Evolutionary conservation across 92 coral and sea anemone species (phyloP), one percentile per base, ranked within the genome.

Genomic region (Epizoanthus scotinus): DNA sequence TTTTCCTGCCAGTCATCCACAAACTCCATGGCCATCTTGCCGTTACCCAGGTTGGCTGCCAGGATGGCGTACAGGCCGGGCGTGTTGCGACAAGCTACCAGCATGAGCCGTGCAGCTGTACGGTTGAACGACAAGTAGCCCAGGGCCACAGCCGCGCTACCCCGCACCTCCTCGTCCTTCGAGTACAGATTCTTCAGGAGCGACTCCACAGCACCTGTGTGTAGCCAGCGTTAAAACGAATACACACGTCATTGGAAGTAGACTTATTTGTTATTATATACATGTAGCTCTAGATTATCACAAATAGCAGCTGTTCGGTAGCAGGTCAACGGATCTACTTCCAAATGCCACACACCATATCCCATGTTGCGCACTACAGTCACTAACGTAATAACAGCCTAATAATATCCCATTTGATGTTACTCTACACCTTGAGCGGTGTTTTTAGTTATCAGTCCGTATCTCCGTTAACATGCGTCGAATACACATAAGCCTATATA

Each of bases 91-190:
- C 98, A 95, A 3, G 93, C 93, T 59, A 91, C 91, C 38, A 95
- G 81, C 99, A 95, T 95, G 74, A 93, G 78, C 55, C 99, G 95
- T 17, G 94, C 90, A 40, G 98, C 99, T 8, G 94, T 88, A 3
- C 99, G 96, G 82, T 93, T 90, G 72, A 95, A 95, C 15, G 99
- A 95, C 42, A 95, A 91, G 85, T 95, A 95, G 6, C 99, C 99
- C 67, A 95, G 86, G 70, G 99, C 99, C 25, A 95, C 98, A 3
- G 99, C 99, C 3, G 98, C 98, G 62, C 99, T 95, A 68, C 94
- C 86, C 13, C 98, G 90, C 56, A 95, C 99, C 78, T 94, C 96
- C 22, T 95, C 99, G 81, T 95, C 90, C 19, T 59, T 82, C 6
- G 92, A 88, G 54, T 88, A 89, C 83, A 95, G 85, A 55, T 94